Percentiles rank a stretch among this genome's conserved stretches.
Evolutionary conservation across 1,140 invertebrate species (phyloP).

Genomic region (Drosophila ironensis): DNA sequence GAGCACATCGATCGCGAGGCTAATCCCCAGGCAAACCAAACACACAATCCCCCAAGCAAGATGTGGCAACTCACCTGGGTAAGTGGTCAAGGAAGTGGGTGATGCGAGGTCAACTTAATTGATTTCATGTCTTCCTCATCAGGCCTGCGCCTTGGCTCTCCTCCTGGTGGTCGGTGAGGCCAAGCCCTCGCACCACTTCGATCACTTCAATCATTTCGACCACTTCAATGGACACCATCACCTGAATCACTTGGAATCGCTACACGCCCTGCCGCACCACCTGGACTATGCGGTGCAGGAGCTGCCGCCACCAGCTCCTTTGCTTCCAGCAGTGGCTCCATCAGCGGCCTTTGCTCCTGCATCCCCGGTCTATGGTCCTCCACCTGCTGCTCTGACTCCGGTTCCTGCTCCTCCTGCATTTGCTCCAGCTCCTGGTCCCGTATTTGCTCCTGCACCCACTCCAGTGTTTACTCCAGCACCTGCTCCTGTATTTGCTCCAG

Average conservation of each 20-base stretch:
- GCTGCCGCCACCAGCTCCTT: slow-evolving; percentile 30
- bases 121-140: not conserved
- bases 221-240: slow-evolving; percentile 21
- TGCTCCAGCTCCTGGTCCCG: slow-evolving; percentile 23
- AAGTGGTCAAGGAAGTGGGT: slow-evolving; percentile 4
- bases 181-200: slow-evolving; percentile 60
- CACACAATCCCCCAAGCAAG: slow-evolving; percentile 24
- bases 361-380: slow-evolving; percentile 15
- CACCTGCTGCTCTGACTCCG: not conserved
- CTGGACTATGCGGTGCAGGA: slow-evolving; percentile 45
- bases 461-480: slow-evolving; percentile 18
- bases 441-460: slow-evolving; percentile 18
- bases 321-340: slow-evolving; percentile 32
- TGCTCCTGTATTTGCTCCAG: slow-evolving; percentile 27
- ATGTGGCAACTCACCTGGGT: slow-evolving; percentile 71
- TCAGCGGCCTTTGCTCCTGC: slow-evolving; percentile 28
- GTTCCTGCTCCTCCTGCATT: slow-evolving; percentile 18
- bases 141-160: slow-evolving; percentile 39
- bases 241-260: slow-evolving; percentile 9
- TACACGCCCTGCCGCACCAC: slow-evolving; percentile 34
- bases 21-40: slow-evolving; percentile 11
- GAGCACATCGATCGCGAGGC: slow-evolving; percentile 23
- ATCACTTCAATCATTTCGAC: slow-evolving; percentile 17
- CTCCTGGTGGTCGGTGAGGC: slow-evolving; percentile 34
- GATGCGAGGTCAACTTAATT: not conserved